A percentile compares a stretch with the other conserved stretches of the same genome.
These are phyloP conservation scores for Pammene fasciana DNA, from an alignment of 2,888 invertebrate genomes.

Conservation along the genomic window DNA sequence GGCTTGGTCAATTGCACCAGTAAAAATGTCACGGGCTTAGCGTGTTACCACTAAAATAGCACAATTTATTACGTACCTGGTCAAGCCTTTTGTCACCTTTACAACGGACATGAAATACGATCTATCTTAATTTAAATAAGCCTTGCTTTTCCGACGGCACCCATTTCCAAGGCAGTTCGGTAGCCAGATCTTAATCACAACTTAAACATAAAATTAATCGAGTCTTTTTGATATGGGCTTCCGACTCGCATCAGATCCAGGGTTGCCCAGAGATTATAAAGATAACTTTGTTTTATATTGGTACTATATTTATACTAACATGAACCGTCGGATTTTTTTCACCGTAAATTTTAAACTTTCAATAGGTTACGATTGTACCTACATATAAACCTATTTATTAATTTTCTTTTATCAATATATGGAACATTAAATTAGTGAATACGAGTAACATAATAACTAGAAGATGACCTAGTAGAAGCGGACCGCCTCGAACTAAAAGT, in stretches of 20 bases:
- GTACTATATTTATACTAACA: background rate
- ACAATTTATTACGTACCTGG: background rate
- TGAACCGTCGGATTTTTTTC: too few species aligned
- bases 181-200: constrained; percentile 63
- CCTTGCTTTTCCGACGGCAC: constrained; percentile 49
- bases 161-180: constrained; percentile 65
- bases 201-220: constrained; percentile 52
- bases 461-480: too few species aligned
- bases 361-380: too few species aligned
- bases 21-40: constrained; percentile 12
- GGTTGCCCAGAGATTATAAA: constrained; percentile 41
- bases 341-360: too few species aligned
- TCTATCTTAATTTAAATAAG: constrained; percentile 34
- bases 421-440: too few species aligned
- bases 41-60: constrained; percentile 9
- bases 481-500: too few species aligned
- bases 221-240: constrained; percentile 57
- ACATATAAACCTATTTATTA: too few species aligned
- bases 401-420: too few species aligned
- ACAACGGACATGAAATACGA: background rate
- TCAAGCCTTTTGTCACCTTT: constrained; percentile 21
- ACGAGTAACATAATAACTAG: too few species aligned
- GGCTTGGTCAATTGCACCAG: background rate
- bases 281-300: background rate
- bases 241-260: constrained; percentile 50